A percentile compares a stretch with the other conserved stretches of the same genome.
Conservation (phyloP, 2,888 invertebrate species). For the Stramonita haemastoma region DNA sequence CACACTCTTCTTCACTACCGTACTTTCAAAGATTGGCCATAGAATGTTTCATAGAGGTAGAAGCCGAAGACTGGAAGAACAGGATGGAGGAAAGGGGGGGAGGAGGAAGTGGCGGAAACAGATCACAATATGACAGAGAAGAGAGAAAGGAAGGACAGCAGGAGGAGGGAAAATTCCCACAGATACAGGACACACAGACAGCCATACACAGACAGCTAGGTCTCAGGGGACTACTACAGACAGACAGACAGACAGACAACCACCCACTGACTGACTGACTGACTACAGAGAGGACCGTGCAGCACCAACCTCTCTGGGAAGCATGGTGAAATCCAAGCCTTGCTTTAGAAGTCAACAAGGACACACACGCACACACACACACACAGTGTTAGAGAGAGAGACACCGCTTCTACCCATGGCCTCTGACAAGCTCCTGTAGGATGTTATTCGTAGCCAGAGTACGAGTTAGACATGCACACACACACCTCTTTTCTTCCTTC, state of each 20-base stretch:
- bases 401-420: neutral
- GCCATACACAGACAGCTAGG: neutral
- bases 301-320: slow-evolving; percentile 31
- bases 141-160: neutral
- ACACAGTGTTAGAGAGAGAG: neutral
- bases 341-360: slow-evolving; percentile 33
- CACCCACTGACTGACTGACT: neutral
- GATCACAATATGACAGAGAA: neutral
- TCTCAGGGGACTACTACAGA: neutral
- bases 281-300: neutral
- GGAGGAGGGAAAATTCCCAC: neutral
- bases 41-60: too few relatives aligned
- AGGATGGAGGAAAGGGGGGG: neutral
- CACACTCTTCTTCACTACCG: too few relatives aligned
- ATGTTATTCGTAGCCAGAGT: slow-evolving; percentile 15
- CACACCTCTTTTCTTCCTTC: neutral
- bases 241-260: neutral
- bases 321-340: slow-evolving; percentile 36
- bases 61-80: neutral
- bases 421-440: neutral
- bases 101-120: neutral
- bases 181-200: neutral
- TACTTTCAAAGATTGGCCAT: too few relatives aligned
- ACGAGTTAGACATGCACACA: neutral
- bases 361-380: slow-evolving; percentile 15